phyloP scores from a whole-genome alignment of 2,888 invertebrate genomes.

The Leucophora obtusa region DNA sequence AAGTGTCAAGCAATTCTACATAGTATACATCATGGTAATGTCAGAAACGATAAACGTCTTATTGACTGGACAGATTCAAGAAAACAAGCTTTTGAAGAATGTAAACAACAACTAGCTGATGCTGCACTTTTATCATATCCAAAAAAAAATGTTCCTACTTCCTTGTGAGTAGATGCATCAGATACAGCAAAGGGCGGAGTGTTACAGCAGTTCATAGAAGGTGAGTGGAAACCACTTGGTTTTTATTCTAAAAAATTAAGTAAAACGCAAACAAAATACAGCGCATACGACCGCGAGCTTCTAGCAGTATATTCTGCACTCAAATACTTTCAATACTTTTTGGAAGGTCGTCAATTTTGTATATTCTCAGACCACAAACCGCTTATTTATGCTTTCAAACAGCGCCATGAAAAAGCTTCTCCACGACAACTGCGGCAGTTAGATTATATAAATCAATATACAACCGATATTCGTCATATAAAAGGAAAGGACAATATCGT shows the following conservation, averaged over 20 bases:
- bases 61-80: no score
- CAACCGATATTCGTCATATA: constrained; percentile 21
- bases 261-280: constrained; percentile 1
- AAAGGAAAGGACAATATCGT: constrained; percentile 22
- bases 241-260: constrained; percentile 21
- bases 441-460: no score
- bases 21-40: background rate
- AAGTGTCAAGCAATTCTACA: background rate
- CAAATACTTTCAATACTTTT: no score
- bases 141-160: no score
- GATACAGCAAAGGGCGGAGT: constrained; percentile 18
- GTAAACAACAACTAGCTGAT: constrained; percentile 3
- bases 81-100: constrained; percentile 4
- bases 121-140: background rate
- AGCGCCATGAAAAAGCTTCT: constrained; percentile 17
- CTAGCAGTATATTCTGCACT: background rate
- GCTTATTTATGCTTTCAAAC: no score
- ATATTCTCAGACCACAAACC: no score
- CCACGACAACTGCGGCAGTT: constrained; percentile 17
- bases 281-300: background rate
- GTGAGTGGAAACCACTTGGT: constrained; percentile 17
- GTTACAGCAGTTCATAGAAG: constrained; percentile 4
- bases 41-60: no score
- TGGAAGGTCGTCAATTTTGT: no score
- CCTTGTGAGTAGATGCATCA: constrained; percentile 6